phyloP scores from a whole-genome alignment of 2,888 invertebrate genomes.

The Apodemia zela region DNA sequence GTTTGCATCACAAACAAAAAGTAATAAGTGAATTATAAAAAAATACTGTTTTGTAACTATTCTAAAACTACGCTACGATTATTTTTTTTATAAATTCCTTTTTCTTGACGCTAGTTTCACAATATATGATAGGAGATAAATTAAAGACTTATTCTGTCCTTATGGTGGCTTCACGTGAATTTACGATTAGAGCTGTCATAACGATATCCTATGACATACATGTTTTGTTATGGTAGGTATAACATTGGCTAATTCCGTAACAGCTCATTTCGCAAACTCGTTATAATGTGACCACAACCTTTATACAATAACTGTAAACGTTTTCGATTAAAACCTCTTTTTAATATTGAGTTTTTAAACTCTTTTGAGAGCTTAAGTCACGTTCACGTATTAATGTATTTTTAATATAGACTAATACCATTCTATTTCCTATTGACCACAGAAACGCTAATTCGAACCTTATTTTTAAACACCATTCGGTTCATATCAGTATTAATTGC shows the following conservation, averaged over 20 bases:
- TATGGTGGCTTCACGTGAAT: neutral
- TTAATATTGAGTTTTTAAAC: slow-evolving; percentile 34
- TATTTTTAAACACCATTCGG: slow-evolving; percentile 27
- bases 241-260: neutral
- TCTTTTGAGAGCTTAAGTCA: slow-evolving; percentile 38
- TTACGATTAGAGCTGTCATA: slow-evolving; percentile 20
- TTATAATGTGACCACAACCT: neutral
- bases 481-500: slow-evolving; percentile 27
- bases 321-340: slow-evolving; percentile 31
- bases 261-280: neutral
- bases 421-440: slow-evolving; percentile 13
- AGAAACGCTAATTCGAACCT: slow-evolving; percentile 27
- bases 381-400: slow-evolving; percentile 29
- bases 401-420: slow-evolving; percentile 25
- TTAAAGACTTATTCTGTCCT: slow-evolving; percentile 41
- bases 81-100: slow-evolving; percentile 37
- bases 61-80: slow-evolving; percentile 24
- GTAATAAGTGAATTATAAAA: slow-evolving; percentile 17
- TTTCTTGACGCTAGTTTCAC: slow-evolving; percentile 45
- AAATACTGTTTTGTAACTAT: slow-evolving; percentile 20
- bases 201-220: slow-evolving; percentile 21
- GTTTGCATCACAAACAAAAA: too few relatives aligned
- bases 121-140: slow-evolving; percentile 38
- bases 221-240: slow-evolving; percentile 12
- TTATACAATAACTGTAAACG: slow-evolving; percentile 37